Evolutionary conservation across 2,888 invertebrate genomes (phyloP).

Genomic region (Serripes groenlandicus): DNA sequence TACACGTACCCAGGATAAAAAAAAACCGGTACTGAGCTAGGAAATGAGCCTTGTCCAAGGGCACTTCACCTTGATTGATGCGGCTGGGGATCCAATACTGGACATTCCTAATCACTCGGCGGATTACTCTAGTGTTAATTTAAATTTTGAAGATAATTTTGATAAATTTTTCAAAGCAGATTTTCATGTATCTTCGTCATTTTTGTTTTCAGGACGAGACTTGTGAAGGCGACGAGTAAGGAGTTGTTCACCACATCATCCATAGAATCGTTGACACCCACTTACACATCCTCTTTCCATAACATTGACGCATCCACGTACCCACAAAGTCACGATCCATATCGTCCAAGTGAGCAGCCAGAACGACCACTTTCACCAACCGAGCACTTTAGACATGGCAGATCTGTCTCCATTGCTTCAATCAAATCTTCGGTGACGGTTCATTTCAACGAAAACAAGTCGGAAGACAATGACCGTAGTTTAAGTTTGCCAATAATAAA

Average conservation of each 20-base stretch:
- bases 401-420: slow-evolving; percentile 54
- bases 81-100: no score
- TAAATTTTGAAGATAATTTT: no score
- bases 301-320: slow-evolving; percentile 50
- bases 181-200: no score
- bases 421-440: slow-evolving; percentile 62
- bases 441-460: slow-evolving; percentile 44
- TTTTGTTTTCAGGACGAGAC: slow-evolving; percentile 46
- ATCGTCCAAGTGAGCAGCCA: slow-evolving; percentile 51
- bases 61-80: no score
- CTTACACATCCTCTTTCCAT: slow-evolving; percentile 54
- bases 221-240: slow-evolving; percentile 33
- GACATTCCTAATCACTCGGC: no score
- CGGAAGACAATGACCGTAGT: slow-evolving; percentile 33
- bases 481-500: slow-evolving; percentile 16
- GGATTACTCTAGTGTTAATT: no score
- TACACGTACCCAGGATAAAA: no score
- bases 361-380: slow-evolving; percentile 55
- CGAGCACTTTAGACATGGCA: slow-evolving; percentile 18
- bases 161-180: no score
- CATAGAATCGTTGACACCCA: slow-evolving; percentile 58
- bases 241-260: slow-evolving; percentile 37
- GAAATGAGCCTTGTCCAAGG: no score
- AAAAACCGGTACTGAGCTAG: no score
- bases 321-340: slow-evolving; percentile 63